Evolutionary conservation across 1,140 invertebrate species (phyloP).

Genomic region (Brachystomella parvula): DNA sequence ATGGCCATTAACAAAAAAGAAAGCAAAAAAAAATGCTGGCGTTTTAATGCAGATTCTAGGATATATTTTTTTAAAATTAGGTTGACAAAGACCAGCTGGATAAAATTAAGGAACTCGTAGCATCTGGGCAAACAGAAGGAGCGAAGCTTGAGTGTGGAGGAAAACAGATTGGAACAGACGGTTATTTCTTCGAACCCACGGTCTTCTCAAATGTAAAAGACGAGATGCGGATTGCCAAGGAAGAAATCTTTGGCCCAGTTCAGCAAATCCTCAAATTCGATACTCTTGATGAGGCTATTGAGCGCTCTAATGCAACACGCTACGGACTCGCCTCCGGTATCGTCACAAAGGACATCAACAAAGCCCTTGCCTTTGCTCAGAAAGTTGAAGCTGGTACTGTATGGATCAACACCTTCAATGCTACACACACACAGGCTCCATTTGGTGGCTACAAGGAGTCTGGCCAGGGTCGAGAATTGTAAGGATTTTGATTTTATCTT

Average conservation of each 20-base stretch:
- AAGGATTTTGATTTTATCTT: not conserved
- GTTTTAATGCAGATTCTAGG: no score
- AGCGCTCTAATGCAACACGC: slow-evolving; percentile 76
- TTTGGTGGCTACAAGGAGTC: slow-evolving; percentile 82
- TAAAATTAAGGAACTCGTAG: slow-evolving; percentile 76
- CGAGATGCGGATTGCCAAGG: slow-evolving; percentile 82
- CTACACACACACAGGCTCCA: slow-evolving; percentile 63
- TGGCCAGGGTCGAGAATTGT: slow-evolving; percentile 3
- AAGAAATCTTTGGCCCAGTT: slow-evolving; percentile 98
- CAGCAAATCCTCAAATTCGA: slow-evolving; percentile 93
- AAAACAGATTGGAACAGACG: slow-evolving; percentile 57
- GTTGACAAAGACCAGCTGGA: slow-evolving; percentile 77
- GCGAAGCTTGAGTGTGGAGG: slow-evolving; percentile 80
- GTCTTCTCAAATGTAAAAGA: slow-evolving; percentile 93
- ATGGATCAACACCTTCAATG: slow-evolving; percentile 89
- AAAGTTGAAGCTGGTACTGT: slow-evolving; percentile 82
- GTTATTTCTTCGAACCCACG: slow-evolving; percentile 90
- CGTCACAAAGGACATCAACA: slow-evolving; percentile 80
- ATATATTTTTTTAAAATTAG: slow-evolving; percentile 39
- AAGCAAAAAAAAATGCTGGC: no score
- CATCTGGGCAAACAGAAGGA: slow-evolving; percentile 77
- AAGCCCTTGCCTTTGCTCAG: slow-evolving; percentile 65
- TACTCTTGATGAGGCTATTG: slow-evolving; percentile 76
- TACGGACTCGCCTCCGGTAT: slow-evolving; percentile 89
- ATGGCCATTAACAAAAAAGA: no score